These are phyloP conservation scores for Aromia moschata DNA, from an alignment of 2,888 invertebrate genomes.

Conservation along the genomic window DNA sequence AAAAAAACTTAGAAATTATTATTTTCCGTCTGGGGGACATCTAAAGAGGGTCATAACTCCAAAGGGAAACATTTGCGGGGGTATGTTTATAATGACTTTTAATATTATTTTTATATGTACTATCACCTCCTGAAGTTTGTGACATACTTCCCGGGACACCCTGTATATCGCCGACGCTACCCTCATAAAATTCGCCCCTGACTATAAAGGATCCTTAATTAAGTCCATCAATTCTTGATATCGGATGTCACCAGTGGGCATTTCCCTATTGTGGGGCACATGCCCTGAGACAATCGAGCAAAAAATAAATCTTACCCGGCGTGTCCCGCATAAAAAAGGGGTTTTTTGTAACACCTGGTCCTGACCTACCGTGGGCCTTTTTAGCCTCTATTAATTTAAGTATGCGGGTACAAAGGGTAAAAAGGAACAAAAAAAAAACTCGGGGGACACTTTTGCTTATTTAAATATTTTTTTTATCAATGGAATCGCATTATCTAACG, in stretches of 20 bases:
- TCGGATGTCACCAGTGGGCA: constrained; percentile 23
- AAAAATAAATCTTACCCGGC: constrained; percentile 58
- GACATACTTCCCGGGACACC: no score
- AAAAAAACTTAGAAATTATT: no score
- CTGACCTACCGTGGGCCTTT: constrained; percentile 33
- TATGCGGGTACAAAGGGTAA: constrained; percentile 59
- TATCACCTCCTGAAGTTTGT: no score
- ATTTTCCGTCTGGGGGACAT: no score
- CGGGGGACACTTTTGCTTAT: constrained; percentile 46
- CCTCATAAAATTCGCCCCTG: not conserved
- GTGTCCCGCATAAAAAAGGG: constrained; percentile 57
- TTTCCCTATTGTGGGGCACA: constrained; percentile 29
- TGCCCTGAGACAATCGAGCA: constrained; percentile 29
- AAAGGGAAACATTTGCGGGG: no score
- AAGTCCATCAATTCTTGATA: constrained; percentile 21
- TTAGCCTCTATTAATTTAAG: constrained; percentile 55
- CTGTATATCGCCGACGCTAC: no score
- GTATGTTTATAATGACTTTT: no score
- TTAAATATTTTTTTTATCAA: constrained; percentile 51
- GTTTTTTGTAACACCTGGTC: constrained; percentile 61
- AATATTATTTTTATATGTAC: no score
- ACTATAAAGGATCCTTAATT: constrained; percentile 9
- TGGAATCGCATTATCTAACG: constrained; percentile 42
- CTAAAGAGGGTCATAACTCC: no score
- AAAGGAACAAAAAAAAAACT: constrained; percentile 32